A percentile compares a stretch with the other conserved stretches of the same genome.
These are phyloP conservation scores for Tenthredo amoena DNA, from an alignment of 2,888 invertebrate species.

Conservation along the genomic window DNA sequence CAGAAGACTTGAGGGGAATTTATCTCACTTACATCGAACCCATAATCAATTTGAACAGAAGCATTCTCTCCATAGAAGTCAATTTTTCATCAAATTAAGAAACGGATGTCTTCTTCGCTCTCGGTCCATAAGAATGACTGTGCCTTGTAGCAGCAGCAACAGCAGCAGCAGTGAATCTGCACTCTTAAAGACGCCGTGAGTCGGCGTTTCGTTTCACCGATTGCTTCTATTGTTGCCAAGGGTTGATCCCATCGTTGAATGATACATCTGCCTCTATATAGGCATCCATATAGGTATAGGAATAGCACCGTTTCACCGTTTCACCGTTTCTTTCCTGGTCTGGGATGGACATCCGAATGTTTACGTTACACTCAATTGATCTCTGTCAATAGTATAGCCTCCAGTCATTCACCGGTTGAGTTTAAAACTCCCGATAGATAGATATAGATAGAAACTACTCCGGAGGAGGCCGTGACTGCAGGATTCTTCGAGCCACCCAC, in stretches of 20 bases:
- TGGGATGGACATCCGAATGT: conserved; percentile 54
- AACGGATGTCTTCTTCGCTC: conserved; percentile 4
- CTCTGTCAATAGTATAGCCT: conserved; percentile 55
- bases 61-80: neutral
- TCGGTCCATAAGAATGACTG: neutral
- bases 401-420: conserved; percentile 50
- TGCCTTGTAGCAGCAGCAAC: neutral
- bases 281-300: neutral
- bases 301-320: neutral
- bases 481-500: neutral
- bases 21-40: neutral
- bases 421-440: conserved; percentile 62
- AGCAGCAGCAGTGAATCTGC: neutral
- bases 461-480: neutral
- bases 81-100: conserved; percentile 14
- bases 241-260: conserved; percentile 5
- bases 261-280: neutral
- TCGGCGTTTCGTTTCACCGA: conserved; percentile 20
- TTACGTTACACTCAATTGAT: conserved; percentile 60
- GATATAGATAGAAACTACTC: neutral
- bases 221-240: conserved; percentile 1
- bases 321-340: neutral
- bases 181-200: neutral
- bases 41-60: neutral
- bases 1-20: neutral